phyloP scores from a whole-genome alignment of 2,113 vertebrate genomes.

The Heptranchias perlo region DNA sequence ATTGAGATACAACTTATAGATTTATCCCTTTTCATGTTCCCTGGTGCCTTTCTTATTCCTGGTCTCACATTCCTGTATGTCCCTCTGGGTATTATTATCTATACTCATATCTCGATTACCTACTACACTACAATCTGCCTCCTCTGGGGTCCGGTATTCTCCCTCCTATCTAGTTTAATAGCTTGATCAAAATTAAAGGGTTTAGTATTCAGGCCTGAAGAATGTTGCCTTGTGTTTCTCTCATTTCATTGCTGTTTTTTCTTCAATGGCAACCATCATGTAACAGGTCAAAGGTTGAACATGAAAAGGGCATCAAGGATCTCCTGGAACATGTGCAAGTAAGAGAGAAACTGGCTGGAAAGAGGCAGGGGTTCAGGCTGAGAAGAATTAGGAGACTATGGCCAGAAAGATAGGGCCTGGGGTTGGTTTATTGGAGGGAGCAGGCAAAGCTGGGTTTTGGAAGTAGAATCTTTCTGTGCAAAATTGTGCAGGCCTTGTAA shows the following conservation, averaged over 20 bases:
- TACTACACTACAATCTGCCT: no score
- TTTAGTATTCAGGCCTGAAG: not conserved
- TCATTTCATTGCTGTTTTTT: not conserved
- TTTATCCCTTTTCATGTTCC: no score
- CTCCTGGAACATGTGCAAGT: not conserved
- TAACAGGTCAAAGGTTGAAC: not conserved
- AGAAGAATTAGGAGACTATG: not conserved
- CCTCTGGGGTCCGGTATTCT: not conserved
- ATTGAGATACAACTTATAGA: no score
- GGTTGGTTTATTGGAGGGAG: not conserved
- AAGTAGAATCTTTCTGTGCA: not conserved
- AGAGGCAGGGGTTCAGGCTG: not conserved
- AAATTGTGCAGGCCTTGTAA: not conserved
- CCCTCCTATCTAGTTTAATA: not conserved
- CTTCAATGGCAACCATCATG: not conserved
- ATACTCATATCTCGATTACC: no score
- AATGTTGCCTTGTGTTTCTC: not conserved
- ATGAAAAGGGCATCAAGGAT: not conserved
- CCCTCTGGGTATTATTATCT: not conserved
- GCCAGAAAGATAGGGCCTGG: not conserved
- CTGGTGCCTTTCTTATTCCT: no score
- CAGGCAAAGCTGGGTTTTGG: not conserved
- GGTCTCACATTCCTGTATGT: not conserved
- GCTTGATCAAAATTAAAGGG: not conserved
- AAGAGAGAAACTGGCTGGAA: not conserved